Evolutionary conservation across 53 echinoderm and acorn worm species (phyloP).

Genomic region (Apostichopus leukothele): DNA sequence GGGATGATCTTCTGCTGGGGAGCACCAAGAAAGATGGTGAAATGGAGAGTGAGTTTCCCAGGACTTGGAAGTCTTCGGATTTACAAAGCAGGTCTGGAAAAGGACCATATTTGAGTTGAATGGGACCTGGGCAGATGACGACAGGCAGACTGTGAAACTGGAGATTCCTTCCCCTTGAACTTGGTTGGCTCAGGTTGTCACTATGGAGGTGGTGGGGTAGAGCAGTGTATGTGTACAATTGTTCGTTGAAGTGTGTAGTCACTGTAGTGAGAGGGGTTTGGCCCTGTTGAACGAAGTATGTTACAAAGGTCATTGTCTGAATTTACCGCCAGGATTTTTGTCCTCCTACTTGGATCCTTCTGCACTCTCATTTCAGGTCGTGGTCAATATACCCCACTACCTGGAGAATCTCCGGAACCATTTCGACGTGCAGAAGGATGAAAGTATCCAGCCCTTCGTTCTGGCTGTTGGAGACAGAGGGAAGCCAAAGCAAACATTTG

Average conservation of each 20-base stretch:
- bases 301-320: slow-evolving; percentile 5
- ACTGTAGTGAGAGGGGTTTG: no score
- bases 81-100: not conserved
- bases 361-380: slow-evolving; percentile 5
- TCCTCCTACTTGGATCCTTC: not conserved
- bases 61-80: not conserved
- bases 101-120: not conserved
- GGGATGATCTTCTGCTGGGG: not conserved
- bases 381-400: not conserved
- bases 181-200: not conserved
- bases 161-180: slow-evolving; percentile 10
- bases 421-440: not conserved
- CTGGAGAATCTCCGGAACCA: slow-evolving; percentile 5
- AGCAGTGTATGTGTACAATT: no score
- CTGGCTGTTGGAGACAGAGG: slow-evolving; percentile 7
- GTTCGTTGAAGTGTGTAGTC: no score
- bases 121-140: not conserved
- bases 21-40: not conserved
- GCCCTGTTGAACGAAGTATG: not conserved
- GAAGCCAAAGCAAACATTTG: slow-evolving; percentile 3
- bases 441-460: slow-evolving; percentile 3
- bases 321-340: not conserved
- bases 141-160: slow-evolving; percentile 1
- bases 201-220: not conserved
- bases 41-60: not conserved